These are phyloP conservation scores for Entomyzon cyanotis DNA, from an alignment of 2,113 vertebrate genomes.

Conservation along the genomic window DNA sequence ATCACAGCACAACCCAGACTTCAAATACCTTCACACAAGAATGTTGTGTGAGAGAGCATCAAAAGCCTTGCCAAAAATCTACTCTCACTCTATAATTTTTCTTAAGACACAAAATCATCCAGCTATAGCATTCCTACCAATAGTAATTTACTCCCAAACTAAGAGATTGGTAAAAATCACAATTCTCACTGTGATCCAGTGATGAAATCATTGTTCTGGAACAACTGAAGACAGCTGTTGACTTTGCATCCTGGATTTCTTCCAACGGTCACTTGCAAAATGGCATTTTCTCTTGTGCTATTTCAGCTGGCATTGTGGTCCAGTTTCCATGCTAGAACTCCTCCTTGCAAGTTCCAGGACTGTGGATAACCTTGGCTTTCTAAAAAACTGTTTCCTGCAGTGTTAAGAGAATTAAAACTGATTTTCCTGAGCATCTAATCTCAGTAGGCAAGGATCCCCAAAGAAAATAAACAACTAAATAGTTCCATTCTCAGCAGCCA, in stretches of 20 bases:
- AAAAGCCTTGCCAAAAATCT: background rate
- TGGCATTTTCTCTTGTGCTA: background rate
- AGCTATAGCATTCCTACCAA: background rate
- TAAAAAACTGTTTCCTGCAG: background rate
- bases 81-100: background rate
- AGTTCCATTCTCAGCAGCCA: background rate
- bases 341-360: background rate
- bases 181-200: background rate
- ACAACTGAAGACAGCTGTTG: conserved; percentile 31
- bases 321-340: background rate
- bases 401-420: background rate
- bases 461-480: background rate
- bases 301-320: background rate
- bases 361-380: background rate
- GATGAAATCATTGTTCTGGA: background rate
- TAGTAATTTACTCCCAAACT: background rate
- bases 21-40: background rate
- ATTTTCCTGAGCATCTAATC: background rate
- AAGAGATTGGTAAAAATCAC: background rate
- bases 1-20: background rate
- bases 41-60: background rate
- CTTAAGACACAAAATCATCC: background rate
- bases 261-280: conserved; percentile 26
- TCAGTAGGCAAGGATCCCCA: background rate
- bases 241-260: background rate